phyloP scores from a whole-genome alignment of 2,888 invertebrate species.

The Andrena camellia region DNA sequence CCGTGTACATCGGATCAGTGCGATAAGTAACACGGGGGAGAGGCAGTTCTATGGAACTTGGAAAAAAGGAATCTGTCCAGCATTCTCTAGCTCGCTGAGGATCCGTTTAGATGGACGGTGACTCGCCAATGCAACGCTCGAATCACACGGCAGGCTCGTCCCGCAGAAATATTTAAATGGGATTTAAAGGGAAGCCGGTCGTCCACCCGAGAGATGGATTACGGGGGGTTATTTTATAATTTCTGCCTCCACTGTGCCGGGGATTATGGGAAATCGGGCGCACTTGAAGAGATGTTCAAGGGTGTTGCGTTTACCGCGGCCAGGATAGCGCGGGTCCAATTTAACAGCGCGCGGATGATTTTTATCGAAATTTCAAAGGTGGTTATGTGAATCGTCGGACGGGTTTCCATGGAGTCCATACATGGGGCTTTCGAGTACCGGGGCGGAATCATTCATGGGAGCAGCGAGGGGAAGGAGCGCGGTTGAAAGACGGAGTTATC shows the following conservation, averaged over 20 bases:
- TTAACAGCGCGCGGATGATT: background rate
- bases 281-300: background rate
- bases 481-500: constrained; percentile 50
- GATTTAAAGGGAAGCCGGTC: constrained; percentile 32
- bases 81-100: background rate
- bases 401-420: background rate
- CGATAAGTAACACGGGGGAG: constrained; percentile 30
- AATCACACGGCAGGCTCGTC: background rate
- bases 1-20: constrained; percentile 10
- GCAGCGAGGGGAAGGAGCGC: constrained; percentile 21
- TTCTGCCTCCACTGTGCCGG: background rate
- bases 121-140: constrained; percentile 30
- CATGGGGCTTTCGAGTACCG: constrained; percentile 7
- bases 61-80: background rate
- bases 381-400: constrained; percentile 14
- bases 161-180: constrained; percentile 25
- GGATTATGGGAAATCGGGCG: constrained; percentile 9
- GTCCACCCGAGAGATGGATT: constrained; percentile 1
- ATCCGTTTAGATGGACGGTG: constrained; percentile 33
- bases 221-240: constrained; percentile 1
- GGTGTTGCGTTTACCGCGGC: background rate
- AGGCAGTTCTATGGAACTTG: constrained; percentile 18
- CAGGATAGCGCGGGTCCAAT: background rate
- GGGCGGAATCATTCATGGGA: constrained; percentile 8
- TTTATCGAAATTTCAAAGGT: background rate